Base-by-base conservation (phyloP, 2,888 invertebrate species). In the Venusia cambrica region DNA sequence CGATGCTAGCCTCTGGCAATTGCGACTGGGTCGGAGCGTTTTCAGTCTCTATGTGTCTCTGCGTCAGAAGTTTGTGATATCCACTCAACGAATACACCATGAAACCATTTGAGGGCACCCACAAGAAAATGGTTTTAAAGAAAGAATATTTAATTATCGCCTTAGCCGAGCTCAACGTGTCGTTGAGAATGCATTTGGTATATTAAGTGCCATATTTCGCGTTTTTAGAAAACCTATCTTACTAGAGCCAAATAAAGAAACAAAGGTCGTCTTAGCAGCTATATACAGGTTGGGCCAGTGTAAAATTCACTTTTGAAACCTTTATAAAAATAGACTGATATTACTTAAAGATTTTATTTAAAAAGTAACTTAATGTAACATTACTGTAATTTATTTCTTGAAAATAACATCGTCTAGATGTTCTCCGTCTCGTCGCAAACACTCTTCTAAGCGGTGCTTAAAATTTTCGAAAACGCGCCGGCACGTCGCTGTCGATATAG, bases 71-170 rank as follows among this genome's bases (percentile, higher is more conserved):
- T 24, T 19, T 29, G 29, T 19, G 29, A 29, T n/a, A n/a, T n/a
- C n/a, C 30, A 9, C 34, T 54, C 8, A 48, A 46, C 16, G 30
- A 45, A 34, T 47, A 52, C 40, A 49, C 41, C 5, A 42, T 56
- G 48, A 56, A 46, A 49, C 49, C 52, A 25, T 56, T 32, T 40
- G 37, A 48, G 15, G 45, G 52, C 15, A 37, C 22, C 20, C 44
- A n/a, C n/a, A 34, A 38, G 40, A 51, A 30, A 39, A 25, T 13
- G 51, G 46, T 38, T 45, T 45, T 5, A 21, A 21, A 19, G 47
- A 54, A 47, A 45, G 43, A 41, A 44, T 62, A 15, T 62, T 56
- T 39, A 65, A 65, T 43, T 62, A 61, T 31, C 15, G 42, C 20
- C 31, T 31, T 17, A 47, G 33, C 12, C 31, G 51, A 44, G 48